Evolutionary conservation across 2,113 vertebrate species (phyloP).

Genomic region (Xiphophorus couchianus): DNA sequence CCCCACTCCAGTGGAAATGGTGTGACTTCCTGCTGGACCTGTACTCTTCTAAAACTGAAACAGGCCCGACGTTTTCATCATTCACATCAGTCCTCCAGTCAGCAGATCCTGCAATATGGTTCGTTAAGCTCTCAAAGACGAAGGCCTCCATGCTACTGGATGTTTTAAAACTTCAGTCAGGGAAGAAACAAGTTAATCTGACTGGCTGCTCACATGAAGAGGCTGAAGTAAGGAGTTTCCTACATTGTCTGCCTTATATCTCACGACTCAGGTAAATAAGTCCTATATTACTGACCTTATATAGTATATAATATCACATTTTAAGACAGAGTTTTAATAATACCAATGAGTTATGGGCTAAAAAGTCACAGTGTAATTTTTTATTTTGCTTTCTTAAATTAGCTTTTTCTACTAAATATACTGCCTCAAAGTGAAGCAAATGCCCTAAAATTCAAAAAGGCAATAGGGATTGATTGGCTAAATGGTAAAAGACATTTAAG

Average conservation of each 20-base stretch:
- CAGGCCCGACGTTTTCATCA: background rate
- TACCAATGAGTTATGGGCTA: too few species aligned
- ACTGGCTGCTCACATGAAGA: background rate
- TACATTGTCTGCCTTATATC: slow-evolving; percentile 1
- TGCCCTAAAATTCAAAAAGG: too few species aligned
- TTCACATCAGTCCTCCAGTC: background rate
- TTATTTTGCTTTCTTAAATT: too few species aligned
- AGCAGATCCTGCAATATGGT: slow-evolving; percentile 1
- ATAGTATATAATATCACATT: too few species aligned
- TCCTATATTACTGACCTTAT: too few species aligned
- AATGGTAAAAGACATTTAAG: too few species aligned
- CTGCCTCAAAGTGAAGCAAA: too few species aligned
- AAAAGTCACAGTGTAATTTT: too few species aligned
- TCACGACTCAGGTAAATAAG: background rate
- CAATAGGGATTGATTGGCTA: too few species aligned
- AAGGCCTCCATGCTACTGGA: background rate
- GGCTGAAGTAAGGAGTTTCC: background rate
- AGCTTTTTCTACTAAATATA: too few species aligned
- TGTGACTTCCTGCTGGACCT: background rate
- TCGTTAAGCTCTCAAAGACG: background rate
- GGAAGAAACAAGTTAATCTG: background rate
- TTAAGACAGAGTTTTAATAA: too few species aligned
- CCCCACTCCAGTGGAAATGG: background rate
- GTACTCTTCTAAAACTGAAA: background rate
- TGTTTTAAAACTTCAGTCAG: background rate